phyloP scores from a whole-genome alignment of 37 sponge, comb jelly and placozoan species.

The Diacarnus erythraeanus region DNA sequence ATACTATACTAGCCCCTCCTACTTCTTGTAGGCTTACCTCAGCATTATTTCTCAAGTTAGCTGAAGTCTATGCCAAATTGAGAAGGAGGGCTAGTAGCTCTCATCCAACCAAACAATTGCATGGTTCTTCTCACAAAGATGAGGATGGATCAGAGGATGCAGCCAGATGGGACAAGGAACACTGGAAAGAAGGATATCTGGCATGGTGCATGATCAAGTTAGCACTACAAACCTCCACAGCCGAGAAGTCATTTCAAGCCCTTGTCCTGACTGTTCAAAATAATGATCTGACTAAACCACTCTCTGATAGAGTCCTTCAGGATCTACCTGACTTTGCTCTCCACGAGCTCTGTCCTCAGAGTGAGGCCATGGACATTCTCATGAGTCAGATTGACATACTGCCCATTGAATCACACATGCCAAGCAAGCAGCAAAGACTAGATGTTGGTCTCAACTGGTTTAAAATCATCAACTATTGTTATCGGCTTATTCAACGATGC shows the following conservation, averaged over 20 bases:
- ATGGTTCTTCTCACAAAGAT: not conserved
- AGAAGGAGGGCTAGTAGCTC: slow-evolving; percentile 4
- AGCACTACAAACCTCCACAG: slow-evolving; percentile 10
- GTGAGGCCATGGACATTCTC: not conserved
- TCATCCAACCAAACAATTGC: not conserved
- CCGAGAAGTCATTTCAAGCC: slow-evolving; percentile 3
- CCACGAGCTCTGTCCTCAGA: slow-evolving; percentile 14
- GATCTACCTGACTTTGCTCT: slow-evolving; percentile 54
- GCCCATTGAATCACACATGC: slow-evolving; percentile 30
- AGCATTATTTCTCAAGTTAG: slow-evolving; percentile 11
- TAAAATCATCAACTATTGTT: slow-evolving; percentile 6
- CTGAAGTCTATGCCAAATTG: not conserved
- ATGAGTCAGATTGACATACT: not conserved
- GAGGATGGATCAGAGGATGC: not conserved
- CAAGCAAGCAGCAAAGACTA: not conserved
- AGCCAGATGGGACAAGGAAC: slow-evolving; percentile 9
- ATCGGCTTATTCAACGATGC: slow-evolving; percentile 35
- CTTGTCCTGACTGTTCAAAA: slow-evolving; percentile 32
- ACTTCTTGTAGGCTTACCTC: slow-evolving; percentile 9
- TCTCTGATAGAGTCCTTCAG: slow-evolving; percentile 21
- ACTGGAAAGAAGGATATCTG: slow-evolving; percentile 17
- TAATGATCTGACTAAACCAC: slow-evolving; percentile 5
- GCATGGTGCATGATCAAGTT: slow-evolving; percentile 48
- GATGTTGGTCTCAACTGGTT: slow-evolving; percentile 39
- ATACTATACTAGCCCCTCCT: not conserved